Evolutionary conservation across 2,113 vertebrate genomes (phyloP).

Genomic region (Phocoena sinus): DNA sequence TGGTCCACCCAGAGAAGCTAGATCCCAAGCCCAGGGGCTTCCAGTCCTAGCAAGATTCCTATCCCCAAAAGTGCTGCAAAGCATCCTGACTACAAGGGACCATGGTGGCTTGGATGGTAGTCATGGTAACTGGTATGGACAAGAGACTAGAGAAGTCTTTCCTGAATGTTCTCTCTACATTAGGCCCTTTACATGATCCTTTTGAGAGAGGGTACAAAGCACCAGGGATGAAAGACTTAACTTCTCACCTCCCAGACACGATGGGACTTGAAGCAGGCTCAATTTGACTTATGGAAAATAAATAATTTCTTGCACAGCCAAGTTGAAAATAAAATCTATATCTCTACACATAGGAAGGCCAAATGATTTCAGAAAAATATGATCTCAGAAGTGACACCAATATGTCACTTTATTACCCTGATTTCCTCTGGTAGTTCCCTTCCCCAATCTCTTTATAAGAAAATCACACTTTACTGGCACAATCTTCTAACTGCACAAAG

Average conservation of each 20-base stretch:
- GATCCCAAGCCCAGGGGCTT: not conserved
- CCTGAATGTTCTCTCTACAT: not conserved
- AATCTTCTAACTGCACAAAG: slow-evolving; percentile 69
- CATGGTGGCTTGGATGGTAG: not conserved
- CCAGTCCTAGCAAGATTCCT: not conserved
- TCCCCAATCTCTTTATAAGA: slow-evolving; percentile 60
- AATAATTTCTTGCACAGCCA: not conserved
- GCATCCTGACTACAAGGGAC: not conserved
- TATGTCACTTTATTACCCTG: slow-evolving; percentile 67
- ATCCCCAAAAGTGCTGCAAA: not conserved
- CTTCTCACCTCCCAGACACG: not conserved
- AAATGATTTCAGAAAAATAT: not conserved
- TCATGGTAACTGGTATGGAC: not conserved
- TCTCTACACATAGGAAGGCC: not conserved
- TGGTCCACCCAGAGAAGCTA: not conserved
- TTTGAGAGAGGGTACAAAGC: not conserved
- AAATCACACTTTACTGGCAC: slow-evolving; percentile 65
- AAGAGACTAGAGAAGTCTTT: not conserved
- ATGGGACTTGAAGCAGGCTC: not conserved
- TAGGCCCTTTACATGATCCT: not conserved
- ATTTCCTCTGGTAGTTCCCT: slow-evolving; percentile 49
- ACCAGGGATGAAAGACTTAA: not conserved
- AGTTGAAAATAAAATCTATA: not conserved
- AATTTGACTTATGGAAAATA: not conserved
- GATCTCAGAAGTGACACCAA: slow-evolving; percentile 68